A percentile compares a stretch with the other conserved stretches of the same genome.
These are phyloP conservation scores for Megalopta genalis DNA, from an alignment of 1,140 invertebrate species.

Conservation along the genomic window DNA sequence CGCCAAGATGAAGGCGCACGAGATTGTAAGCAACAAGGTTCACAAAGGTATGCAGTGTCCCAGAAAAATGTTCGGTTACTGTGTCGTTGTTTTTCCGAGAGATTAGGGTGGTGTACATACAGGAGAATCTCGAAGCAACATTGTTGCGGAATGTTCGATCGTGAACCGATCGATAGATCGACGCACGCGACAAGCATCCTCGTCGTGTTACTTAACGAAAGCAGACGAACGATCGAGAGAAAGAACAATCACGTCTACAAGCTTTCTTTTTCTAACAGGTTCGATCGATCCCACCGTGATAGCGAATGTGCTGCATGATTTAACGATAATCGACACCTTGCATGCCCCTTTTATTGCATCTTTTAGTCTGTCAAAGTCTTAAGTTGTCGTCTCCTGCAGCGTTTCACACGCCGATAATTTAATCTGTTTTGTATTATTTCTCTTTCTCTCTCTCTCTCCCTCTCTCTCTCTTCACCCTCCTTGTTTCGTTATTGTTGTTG, in stretches of 20 bases:
- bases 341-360: conserved; percentile 55
- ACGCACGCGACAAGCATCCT: neutral
- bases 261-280: conserved; percentile 75
- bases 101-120: neutral
- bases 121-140: neutral
- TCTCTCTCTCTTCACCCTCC: no score
- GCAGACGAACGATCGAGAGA: conserved; percentile 31
- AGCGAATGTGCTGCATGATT: conserved; percentile 54
- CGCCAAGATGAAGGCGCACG: neutral
- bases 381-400: conserved; percentile 40
- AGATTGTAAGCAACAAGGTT: neutral
- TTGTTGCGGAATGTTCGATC: neutral
- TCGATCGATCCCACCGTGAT: conserved; percentile 24
- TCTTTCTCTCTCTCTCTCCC: no score
- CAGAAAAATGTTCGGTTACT: conserved; percentile 22
- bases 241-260: conserved; percentile 52
- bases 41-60: conserved; percentile 52
- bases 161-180: neutral
- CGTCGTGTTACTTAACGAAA: neutral
- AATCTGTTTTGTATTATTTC: no score
- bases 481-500: no score
- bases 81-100: neutral
- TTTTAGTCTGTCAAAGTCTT: conserved; percentile 19
- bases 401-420: conserved; percentile 32
- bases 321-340: conserved; percentile 37